Evolutionary conservation across 1,140 invertebrate species (phyloP).

Genomic region (Pissodes strobi): DNA sequence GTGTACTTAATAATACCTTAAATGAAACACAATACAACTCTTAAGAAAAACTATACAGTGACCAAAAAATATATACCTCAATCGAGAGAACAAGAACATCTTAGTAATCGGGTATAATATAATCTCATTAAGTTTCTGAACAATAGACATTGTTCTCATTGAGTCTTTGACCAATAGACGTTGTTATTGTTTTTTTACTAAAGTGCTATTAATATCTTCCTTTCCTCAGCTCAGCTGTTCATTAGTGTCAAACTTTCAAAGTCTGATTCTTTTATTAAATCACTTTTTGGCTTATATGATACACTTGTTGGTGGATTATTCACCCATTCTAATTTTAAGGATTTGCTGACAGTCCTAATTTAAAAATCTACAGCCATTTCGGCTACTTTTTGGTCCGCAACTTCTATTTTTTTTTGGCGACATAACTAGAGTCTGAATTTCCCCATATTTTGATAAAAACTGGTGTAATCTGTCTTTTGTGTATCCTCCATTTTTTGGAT

Average conservation of each 20-base stretch:
- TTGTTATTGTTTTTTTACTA: too few relatives aligned
- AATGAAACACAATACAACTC: too few relatives aligned
- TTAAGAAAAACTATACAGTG: too few relatives aligned
- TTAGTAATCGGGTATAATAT: too few relatives aligned
- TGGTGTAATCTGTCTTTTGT: conserved; percentile 67
- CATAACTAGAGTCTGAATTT: conserved; percentile 73
- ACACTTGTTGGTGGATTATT: conserved; percentile 57
- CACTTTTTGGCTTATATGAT: conserved; percentile 49
- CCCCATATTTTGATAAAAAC: conserved; percentile 83
- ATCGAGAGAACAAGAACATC: too few relatives aligned
- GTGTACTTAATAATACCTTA: too few relatives aligned
- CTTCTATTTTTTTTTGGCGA: conserved; percentile 81
- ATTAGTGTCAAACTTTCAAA: conserved; percentile 79
- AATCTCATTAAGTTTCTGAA: too few relatives aligned
- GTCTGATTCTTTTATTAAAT: conserved; percentile 64
- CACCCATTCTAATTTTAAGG: conserved; percentile 66
- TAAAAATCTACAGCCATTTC: conserved; percentile 72
- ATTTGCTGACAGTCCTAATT: conserved; percentile 68
- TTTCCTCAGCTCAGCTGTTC: conserved; percentile 80
- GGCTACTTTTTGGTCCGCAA: conserved; percentile 68
- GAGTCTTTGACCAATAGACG: too few relatives aligned
- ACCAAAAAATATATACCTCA: too few relatives aligned
- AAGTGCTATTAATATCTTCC: conserved; percentile 75
- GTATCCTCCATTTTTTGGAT: conserved; percentile 74
- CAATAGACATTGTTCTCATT: too few relatives aligned